Evolutionary conservation across 2,888 invertebrate genomes (phyloP).

Genomic region (Agriopis leucophaearia): DNA sequence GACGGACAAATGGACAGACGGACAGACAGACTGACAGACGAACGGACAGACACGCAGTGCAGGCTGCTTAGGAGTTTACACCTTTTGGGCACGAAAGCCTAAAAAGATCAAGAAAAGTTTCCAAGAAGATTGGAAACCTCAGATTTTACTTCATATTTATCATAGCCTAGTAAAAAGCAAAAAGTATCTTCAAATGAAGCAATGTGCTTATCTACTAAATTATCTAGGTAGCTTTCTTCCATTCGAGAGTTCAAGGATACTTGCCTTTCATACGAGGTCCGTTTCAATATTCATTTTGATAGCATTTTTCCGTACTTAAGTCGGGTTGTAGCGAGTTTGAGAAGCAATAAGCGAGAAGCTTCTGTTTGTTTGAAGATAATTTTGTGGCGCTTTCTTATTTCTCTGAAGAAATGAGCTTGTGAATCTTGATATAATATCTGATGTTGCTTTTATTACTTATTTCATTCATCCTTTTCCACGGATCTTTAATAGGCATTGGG

Average conservation of each 20-base stretch:
- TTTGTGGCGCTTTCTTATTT: conserved; percentile 17
- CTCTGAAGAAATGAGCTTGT: background rate
- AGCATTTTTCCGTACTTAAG: conserved; percentile 33
- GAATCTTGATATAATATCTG: background rate
- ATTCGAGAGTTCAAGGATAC: background rate
- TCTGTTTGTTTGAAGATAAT: conserved; percentile 29
- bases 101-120: too few species aligned
- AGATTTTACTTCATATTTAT: background rate
- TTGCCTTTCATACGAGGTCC: conserved; percentile 21
- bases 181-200: background rate
- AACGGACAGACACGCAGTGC: too few species aligned
- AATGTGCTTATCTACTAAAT: background rate
- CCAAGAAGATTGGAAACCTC: background rate
- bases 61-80: too few species aligned
- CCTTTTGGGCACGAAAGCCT: too few species aligned
- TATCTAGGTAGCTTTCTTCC: conserved; percentile 3
- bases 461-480: too few species aligned
- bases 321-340: conserved; percentile 20
- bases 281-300: conserved; percentile 38
- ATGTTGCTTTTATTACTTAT: background rate
- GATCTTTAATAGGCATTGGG: too few species aligned
- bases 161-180: background rate
- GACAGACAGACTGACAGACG: too few species aligned
- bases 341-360: conserved; percentile 25
- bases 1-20: too few species aligned